These are phyloP conservation scores for Scomber colias DNA, from an alignment of 2,113 vertebrate species.

Conservation along the genomic window DNA sequence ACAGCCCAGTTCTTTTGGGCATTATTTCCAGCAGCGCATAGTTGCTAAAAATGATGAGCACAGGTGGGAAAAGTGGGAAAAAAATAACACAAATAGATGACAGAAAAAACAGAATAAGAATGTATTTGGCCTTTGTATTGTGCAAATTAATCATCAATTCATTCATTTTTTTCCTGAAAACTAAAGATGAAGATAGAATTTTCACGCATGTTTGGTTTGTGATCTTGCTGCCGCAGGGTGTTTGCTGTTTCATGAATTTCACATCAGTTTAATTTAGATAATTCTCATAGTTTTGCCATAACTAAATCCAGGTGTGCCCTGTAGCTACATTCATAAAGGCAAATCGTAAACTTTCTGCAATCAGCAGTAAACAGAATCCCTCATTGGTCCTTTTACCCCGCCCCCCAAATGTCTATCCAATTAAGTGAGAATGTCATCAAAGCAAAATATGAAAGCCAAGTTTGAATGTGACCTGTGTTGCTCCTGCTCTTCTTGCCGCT, in stretches of 20 bases:
- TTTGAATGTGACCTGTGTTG: conserved; percentile 86
- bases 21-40: too few relatives aligned
- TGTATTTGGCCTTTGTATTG: too few relatives aligned
- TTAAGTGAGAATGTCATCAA: neutral
- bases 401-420: neutral
- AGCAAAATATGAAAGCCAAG: neutral
- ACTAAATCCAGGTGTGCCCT: neutral
- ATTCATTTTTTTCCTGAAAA: neutral
- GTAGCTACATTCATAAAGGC: neutral
- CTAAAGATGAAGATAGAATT: too few relatives aligned
- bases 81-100: neutral
- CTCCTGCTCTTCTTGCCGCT: conserved; percentile 94
- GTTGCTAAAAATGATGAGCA: neutral
- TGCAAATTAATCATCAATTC: neutral
- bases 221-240: neutral
- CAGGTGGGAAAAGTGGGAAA: neutral
- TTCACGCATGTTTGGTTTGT: too few relatives aligned
- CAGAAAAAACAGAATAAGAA: too few relatives aligned
- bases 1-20: neutral
- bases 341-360: neutral
- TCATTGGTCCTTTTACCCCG: neutral
- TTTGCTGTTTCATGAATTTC: neutral
- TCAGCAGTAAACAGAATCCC: neutral
- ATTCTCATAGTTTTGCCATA: neutral
- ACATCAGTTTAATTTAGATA: neutral